Evolutionary conservation across 2,888 invertebrate genomes (phyloP).

Genomic region (Poecilobothrus nobilitatus): DNA sequence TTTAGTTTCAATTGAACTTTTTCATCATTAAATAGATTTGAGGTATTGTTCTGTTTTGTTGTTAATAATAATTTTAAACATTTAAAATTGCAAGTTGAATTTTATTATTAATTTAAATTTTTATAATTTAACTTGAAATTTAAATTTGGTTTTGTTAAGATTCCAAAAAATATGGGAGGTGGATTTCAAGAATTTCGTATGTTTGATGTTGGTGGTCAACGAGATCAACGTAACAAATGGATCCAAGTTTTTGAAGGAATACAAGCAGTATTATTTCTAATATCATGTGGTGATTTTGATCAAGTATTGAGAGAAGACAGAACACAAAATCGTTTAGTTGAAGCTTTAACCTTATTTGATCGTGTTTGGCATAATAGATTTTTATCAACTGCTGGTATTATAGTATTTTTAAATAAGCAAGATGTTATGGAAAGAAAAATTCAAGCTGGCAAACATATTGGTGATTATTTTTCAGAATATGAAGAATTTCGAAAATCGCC

Average conservation of each 20-base stretch:
- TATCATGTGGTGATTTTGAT: conserved; percentile 74
- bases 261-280: conserved; percentile 70
- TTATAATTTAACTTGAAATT: too few species aligned
- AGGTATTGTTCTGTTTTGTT: too few species aligned
- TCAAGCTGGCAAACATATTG: conserved; percentile 54
- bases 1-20: too few species aligned
- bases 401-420: conserved; percentile 76
- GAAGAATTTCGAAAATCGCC: conserved; percentile 45
- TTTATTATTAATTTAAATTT: too few species aligned
- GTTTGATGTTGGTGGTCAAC: conserved; percentile 78
- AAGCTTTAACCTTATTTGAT: conserved; percentile 62
- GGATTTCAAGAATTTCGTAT: conserved; percentile 67
- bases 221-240: conserved; percentile 76
- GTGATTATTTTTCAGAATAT: conserved; percentile 59
- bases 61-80: too few species aligned
- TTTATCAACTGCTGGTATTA: conserved; percentile 63
- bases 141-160: conserved; percentile 33
- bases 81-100: too few species aligned
- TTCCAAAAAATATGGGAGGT: conserved; percentile 61
- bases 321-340: conserved; percentile 59
- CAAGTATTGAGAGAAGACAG: conserved; percentile 63
- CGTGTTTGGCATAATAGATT: conserved; percentile 68
- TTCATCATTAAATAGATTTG: too few species aligned
- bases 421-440: conserved; percentile 66
- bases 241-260: conserved; percentile 78